Evolutionary conservation across 2,888 invertebrate genomes (phyloP).

Genomic region (Drosophila recens): DNA sequence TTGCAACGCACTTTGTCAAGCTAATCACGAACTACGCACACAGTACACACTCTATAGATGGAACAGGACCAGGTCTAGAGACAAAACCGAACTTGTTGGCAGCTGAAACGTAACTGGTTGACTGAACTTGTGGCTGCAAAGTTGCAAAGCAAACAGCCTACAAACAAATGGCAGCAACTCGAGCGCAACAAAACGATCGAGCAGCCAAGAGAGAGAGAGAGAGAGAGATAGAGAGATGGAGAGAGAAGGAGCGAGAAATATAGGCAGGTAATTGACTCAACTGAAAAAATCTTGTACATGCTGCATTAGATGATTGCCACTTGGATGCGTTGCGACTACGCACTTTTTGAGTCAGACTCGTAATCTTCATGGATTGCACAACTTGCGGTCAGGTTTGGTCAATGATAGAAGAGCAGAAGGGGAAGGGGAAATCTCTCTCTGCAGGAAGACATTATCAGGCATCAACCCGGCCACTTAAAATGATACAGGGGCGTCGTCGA

Average conservation of each 20-base stretch:
- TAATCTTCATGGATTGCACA: slow-evolving; percentile 55
- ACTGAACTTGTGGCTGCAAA: slow-evolving; percentile 63
- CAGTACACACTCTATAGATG: slow-evolving; percentile 4
- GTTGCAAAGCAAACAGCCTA: slow-evolving; percentile 30
- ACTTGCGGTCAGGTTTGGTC: slow-evolving; percentile 23
- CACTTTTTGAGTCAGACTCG: slow-evolving; percentile 47
- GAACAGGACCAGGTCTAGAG: slow-evolving; percentile 11
- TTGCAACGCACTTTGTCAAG: slow-evolving; percentile 14
- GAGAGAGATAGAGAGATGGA: not conserved
- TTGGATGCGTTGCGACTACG: slow-evolving; percentile 42
- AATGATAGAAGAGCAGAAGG: not conserved
- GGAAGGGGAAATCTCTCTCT: slow-evolving; percentile 1
- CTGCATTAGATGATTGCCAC: slow-evolving; percentile 22
- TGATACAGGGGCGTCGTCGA: slow-evolving; percentile 17
- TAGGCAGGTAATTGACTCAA: slow-evolving; percentile 12
- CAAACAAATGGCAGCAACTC: slow-evolving; percentile 60
- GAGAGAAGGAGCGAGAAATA: not conserved
- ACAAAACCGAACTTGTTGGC: slow-evolving; percentile 69
- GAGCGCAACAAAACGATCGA: slow-evolving; percentile 66
- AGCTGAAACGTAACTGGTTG: slow-evolving; percentile 70
- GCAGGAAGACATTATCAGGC: slow-evolving; percentile 44
- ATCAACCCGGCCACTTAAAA: slow-evolving; percentile 26
- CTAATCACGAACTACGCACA: slow-evolving; percentile 11
- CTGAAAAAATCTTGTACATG: slow-evolving; percentile 4
- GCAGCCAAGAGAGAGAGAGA: slow-evolving; percentile 5